A percentile compares a stretch with the other conserved stretches of the same genome.
These are phyloP conservation scores for Drosophila sproati DNA, from an alignment of 1,140 invertebrate species.

Conservation along the genomic window DNA sequence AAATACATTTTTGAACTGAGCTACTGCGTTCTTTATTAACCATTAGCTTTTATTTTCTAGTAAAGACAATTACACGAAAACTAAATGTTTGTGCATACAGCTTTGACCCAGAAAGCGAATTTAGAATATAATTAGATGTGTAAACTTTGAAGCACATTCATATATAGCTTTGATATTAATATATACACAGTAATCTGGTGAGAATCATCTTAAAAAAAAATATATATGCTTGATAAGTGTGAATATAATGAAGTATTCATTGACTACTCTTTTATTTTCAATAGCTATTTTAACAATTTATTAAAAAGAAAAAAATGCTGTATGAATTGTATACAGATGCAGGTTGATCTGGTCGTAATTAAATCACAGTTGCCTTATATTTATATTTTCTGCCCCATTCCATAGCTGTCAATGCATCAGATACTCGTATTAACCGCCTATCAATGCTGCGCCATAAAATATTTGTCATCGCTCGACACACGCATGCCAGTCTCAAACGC, in stretches of 20 bases:
- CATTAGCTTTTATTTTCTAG: not conserved
- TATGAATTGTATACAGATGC: not conserved
- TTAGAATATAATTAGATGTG: too few species aligned
- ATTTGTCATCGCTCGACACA: conserved; percentile 41
- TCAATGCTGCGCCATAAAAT: conserved; percentile 57
- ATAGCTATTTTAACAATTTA: not conserved
- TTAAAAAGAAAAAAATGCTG: not conserved
- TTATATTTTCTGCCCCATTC: conserved; percentile 17
- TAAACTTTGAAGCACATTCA: too few species aligned
- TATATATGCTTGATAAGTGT: too few species aligned
- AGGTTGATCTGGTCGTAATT: conserved; percentile 6
- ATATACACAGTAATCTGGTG: too few species aligned
- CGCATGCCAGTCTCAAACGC: conserved; percentile 16
- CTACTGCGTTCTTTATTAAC: not conserved
- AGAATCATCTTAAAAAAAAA: too few species aligned
- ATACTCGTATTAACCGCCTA: conserved; percentile 58
- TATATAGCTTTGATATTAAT: too few species aligned
- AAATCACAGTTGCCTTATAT: conserved; percentile 18
- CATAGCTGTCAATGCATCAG: conserved; percentile 37
- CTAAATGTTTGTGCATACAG: too few species aligned
- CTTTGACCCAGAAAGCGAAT: too few species aligned
- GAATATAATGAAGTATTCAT: not conserved
- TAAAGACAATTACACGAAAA: too few species aligned
- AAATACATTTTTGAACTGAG: not conserved
- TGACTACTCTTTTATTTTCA: not conserved